Evolutionary conservation across 2,888 invertebrate genomes (phyloP).

Genomic region (Rhimphoctona megacephalus): DNA sequence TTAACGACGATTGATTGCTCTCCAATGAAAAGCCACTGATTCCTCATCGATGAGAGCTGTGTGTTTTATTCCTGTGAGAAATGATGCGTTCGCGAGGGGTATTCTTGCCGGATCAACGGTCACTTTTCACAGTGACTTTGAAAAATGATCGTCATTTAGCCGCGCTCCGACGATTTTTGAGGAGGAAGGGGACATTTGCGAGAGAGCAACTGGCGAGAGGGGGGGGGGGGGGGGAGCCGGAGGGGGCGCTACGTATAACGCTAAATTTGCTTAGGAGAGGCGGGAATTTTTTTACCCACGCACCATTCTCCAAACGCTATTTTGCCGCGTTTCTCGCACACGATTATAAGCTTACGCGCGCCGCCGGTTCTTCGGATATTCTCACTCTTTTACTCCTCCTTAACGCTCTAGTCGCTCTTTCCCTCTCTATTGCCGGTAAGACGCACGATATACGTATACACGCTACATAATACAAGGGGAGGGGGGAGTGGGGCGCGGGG

Average conservation of each 20-base stretch:
- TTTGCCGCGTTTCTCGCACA: conserved; percentile 48
- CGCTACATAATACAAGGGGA: conserved; percentile 27
- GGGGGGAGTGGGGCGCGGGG: conserved; percentile 23
- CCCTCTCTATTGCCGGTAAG: conserved; percentile 33
- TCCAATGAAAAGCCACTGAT: conserved; percentile 9
- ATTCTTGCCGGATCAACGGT: not conserved
- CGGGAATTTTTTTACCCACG: conserved; percentile 39
- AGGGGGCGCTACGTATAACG: not conserved
- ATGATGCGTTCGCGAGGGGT: not conserved
- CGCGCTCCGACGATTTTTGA: not conserved
- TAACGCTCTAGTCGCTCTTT: conserved; percentile 29
- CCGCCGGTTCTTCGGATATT: conserved; percentile 30
- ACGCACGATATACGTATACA: conserved; percentile 15
- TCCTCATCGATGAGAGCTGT: not conserved
- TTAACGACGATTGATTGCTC: conserved; percentile 12
- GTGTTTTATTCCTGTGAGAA: not conserved
- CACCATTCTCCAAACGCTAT: conserved; percentile 33
- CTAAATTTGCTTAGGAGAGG: conserved; percentile 14
- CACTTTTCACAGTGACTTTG: conserved; percentile 21
- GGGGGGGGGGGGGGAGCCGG: not conserved
- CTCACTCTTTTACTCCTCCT: conserved; percentile 38
- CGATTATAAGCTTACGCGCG: not conserved
- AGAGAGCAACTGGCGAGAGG: not conserved
- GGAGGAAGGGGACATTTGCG: conserved; percentile 15
- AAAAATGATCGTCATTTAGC: conserved; percentile 14